Evolutionary conservation across 2,113 vertebrate species (phyloP).

Genomic region (Sisor rabdophorus): DNA sequence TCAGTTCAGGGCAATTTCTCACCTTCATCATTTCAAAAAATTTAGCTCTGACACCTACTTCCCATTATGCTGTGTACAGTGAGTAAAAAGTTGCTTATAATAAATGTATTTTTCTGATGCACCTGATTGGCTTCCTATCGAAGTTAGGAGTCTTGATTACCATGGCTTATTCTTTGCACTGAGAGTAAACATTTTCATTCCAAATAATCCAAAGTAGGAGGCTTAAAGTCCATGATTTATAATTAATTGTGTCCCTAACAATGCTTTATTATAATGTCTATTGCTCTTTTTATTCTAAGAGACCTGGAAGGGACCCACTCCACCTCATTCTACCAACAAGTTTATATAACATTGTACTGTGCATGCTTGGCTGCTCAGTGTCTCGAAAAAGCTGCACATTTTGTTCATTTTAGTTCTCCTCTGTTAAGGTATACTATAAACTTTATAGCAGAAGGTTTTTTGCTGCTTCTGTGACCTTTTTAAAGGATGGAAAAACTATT

Average conservation of each 20-base stretch:
- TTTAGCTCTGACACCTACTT: not conserved
- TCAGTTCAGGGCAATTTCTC: not conserved
- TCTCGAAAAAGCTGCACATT: no score
- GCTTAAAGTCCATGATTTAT: not conserved
- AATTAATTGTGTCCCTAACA: not conserved
- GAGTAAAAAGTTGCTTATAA: not conserved
- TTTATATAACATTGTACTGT: no score
- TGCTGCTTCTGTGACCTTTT: not conserved
- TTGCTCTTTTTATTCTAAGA: not conserved
- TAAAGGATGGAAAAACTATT: not conserved
- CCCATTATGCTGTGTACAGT: not conserved
- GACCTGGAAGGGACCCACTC: no score
- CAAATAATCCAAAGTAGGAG: no score
- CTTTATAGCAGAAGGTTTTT: not conserved
- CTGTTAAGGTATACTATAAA: not conserved
- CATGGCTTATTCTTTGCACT: not conserved
- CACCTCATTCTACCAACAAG: no score
- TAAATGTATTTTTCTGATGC: not conserved
- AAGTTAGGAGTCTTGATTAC: not conserved
- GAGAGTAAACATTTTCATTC: not conserved
- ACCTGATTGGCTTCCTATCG: not conserved
- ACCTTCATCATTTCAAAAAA: not conserved
- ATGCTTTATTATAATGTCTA: not conserved
- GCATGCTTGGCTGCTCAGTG: no score
- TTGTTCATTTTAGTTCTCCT: no score